Conservation (phyloP, 2,113 vertebrate genomes). For the Numenius arquata region DNA sequence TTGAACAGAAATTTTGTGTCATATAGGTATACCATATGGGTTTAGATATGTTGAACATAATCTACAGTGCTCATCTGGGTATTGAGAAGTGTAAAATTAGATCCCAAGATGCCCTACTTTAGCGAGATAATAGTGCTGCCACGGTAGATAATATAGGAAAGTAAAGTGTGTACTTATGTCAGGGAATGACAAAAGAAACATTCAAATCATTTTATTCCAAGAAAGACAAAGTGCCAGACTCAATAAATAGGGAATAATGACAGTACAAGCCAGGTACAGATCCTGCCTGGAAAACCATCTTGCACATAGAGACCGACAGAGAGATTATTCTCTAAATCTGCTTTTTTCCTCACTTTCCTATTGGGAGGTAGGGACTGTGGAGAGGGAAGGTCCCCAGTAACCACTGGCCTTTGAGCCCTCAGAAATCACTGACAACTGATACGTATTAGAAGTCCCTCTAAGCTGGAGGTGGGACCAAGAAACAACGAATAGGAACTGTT, state of each 20-base stretch:
- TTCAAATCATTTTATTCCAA: neutral
- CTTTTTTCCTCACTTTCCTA: neutral
- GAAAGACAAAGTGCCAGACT: neutral
- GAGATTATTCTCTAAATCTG: neutral
- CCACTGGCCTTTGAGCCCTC: neutral
- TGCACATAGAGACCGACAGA: neutral
- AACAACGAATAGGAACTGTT: neutral
- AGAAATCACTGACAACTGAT: neutral
- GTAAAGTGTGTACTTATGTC: neutral
- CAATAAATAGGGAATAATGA: neutral
- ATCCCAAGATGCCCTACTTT: constrained; percentile 14
- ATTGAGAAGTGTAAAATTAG: constrained; percentile 20
- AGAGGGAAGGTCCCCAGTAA: neutral
- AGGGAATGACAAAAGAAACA: neutral
- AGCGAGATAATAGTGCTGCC: neutral
- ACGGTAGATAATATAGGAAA: neutral
- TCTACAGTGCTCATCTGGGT: neutral
- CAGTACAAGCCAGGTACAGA: neutral
- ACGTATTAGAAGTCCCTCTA: neutral
- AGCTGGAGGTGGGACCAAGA: neutral
- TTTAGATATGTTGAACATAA: constrained; percentile 17
- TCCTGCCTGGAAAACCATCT: neutral
- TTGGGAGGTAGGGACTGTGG: fast-evolving
- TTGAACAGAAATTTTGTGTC: neutral
- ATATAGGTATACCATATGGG: neutral